Evolutionary conservation across 2,888 invertebrate genomes (phyloP), one percentile per base, ranked within the genome.

Genomic region (Megalurothrips usitatus): DNA sequence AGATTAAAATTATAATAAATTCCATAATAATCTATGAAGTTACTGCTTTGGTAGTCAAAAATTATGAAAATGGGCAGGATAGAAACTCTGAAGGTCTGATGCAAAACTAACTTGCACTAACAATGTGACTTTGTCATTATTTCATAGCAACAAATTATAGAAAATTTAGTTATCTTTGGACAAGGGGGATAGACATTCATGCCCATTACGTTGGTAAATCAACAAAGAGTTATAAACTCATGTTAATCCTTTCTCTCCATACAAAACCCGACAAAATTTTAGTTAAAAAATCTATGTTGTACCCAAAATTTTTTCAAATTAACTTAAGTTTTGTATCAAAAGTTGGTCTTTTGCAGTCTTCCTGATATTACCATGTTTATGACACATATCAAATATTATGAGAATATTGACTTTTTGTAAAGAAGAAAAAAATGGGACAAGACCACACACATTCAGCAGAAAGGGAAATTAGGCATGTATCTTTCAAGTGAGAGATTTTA

Each of bases 1-100:
- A 75, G 58, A 58, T 6, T 26, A 75, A 75, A 75, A 75, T 75
- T 75, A 75, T 26, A 75, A 75, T 75, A 75, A 58, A 58, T 58
- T 58, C 19, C 68, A 75, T 75, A 26, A 75, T 75, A 12, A 75
- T 23, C 68, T 75, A 75, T 75, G 68, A 75, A 58, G 23, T 75
- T 58, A 58, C 68, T 75, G 68, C 68, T 75, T 75, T 75, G 68
- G 68, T 75, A 75, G 68, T 75, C 68, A 75, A 75, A 26, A 26
- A 12, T 75, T 10, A 26, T 26, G 68, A 26, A 58, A 75, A 26
- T 75, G 68, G 68, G 23, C 12, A 75, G n/a, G 23, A 26, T 75
- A 75, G 26, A 75, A 26, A 9, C 68, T 75, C 26, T 26, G 68
- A 75, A 75, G 12, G 23, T 75, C 11, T 75, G 68, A 75, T 12